Base-by-base conservation (phyloP, 2,113 vertebrate genomes). In the Tamias sibiricus region DNA sequence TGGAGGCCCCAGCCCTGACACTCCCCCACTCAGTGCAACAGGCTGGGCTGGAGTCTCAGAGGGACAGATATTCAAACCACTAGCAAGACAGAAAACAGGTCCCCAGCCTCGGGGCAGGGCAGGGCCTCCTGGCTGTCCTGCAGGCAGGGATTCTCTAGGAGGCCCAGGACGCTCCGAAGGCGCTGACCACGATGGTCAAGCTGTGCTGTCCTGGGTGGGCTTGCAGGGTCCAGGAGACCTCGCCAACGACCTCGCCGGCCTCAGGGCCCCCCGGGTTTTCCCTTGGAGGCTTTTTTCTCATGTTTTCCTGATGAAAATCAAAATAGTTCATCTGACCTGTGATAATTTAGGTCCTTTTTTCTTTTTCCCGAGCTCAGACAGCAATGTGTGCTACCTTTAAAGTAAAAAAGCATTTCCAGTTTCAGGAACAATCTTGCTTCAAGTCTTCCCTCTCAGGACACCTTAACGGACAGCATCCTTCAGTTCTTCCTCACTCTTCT, bases 81-180 rank as follows among this genome's bases (percentile, higher is more conserved):
- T 16, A 49, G 44, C 24, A 14, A 69, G 47, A 47, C 32, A 22
- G 40, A 57, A 4, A 9, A 3, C 14, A 1, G 57, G 19, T 3
- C 10, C 1, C 9, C 2, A n/a, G 19, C 42, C 16, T 17, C 7
- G n/a, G 59, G 11, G 13, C 12, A 49, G 4, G 37, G 66, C n/a
- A n/a, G 8, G 3, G 49, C 0, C 0, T 32, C 17, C n/a, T 40
- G 6, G 8, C 6, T 5, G 24, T 10, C 17, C 14, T 2, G 22
- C n/a, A n/a, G 14, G 13, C 4, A 13, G 16, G 4, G 35, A 24
- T 82, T 77, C 6, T 76, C 37, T 2, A 30, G 59, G 40, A 76
- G n/a, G 30, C 47, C 26, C 20, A 57, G 54, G 20, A 6, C 6
- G 54, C 20, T 57, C 19, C 20, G 20, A 24, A 24, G 2, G 20